These are phyloP conservation scores for Macrophya annulata DNA, from an alignment of 2,888 invertebrate genomes.

Conservation along the genomic window DNA sequence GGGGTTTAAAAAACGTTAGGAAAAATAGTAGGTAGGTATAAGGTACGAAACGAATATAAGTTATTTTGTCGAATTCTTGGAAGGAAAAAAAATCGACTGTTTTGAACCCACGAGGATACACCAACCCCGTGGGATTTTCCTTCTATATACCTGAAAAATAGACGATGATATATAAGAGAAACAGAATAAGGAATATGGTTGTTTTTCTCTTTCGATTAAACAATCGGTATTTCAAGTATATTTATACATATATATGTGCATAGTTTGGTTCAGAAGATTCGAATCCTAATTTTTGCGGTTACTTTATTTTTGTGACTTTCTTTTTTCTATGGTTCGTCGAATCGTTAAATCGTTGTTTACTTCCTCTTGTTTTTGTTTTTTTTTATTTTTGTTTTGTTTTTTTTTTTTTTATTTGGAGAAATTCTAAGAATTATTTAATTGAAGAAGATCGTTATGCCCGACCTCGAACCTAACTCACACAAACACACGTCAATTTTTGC, in stretches of 20 bases:
- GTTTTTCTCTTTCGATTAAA: background rate
- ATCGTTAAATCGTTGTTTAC: background rate
- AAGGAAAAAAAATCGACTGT: background rate
- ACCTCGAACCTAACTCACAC: no score
- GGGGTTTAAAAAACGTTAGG: no score
- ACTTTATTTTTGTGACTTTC: no score
- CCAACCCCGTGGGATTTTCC: background rate
- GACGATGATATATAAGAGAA: background rate
- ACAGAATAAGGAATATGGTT: background rate
- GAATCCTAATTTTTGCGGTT: background rate
- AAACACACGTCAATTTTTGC: no score
- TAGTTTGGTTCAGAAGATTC: background rate
- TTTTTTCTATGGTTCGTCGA: background rate
- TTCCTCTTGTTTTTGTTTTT: no score
- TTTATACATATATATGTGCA: background rate
- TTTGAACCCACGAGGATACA: background rate
- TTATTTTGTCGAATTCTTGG: background rate
- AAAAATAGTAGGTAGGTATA: no score
- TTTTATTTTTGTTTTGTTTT: background rate
- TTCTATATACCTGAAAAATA: background rate
- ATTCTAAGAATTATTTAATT: conserved; percentile 1
- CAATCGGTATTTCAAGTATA: background rate
- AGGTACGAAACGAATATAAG: background rate
- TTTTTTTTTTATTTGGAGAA: background rate
- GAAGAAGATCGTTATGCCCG: background rate